Percentiles rank a stretch among this genome's conserved stretches.
phyloP scores from a whole-genome alignment of 2,113 vertebrate species.

The Casuarius casuarius region DNA sequence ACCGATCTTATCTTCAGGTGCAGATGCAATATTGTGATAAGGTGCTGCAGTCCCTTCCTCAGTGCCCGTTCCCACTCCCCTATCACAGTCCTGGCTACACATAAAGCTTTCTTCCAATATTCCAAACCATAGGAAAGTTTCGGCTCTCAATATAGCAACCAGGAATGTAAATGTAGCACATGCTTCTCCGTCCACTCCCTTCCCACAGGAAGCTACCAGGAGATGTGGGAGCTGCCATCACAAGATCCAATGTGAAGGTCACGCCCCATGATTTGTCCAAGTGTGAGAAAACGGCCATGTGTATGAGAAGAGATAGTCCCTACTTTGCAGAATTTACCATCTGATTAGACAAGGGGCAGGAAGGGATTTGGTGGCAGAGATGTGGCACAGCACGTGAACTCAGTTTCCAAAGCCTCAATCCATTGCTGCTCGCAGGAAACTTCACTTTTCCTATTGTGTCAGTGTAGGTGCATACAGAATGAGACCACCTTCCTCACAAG shows the following conservation, averaged over 20 bases:
- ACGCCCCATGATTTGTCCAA: fast-evolving
- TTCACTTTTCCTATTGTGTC: background rate
- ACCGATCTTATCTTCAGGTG: background rate
- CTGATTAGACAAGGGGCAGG: background rate
- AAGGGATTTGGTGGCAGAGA: background rate
- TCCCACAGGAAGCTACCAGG: fast-evolving
- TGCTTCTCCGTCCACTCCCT: background rate
- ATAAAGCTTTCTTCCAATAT: background rate
- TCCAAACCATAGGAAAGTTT: background rate
- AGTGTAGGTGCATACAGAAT: background rate
- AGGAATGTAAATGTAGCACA: fast-evolving
- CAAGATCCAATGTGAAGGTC: background rate
- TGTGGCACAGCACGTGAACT: background rate
- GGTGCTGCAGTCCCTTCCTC: background rate
- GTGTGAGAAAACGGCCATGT: background rate
- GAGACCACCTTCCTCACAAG: background rate
- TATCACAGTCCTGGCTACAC: background rate
- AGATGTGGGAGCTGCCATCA: fast-evolving
- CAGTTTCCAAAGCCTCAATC: background rate
- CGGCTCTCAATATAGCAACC: background rate
- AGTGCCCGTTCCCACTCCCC: background rate
- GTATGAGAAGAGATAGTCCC: background rate
- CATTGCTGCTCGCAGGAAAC: background rate
- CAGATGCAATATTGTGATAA: background rate
- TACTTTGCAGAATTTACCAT: background rate